These are phyloP conservation scores for Selene dorsalis DNA, from an alignment of 2,797 vertebrate species.

Conservation along the genomic window DNA sequence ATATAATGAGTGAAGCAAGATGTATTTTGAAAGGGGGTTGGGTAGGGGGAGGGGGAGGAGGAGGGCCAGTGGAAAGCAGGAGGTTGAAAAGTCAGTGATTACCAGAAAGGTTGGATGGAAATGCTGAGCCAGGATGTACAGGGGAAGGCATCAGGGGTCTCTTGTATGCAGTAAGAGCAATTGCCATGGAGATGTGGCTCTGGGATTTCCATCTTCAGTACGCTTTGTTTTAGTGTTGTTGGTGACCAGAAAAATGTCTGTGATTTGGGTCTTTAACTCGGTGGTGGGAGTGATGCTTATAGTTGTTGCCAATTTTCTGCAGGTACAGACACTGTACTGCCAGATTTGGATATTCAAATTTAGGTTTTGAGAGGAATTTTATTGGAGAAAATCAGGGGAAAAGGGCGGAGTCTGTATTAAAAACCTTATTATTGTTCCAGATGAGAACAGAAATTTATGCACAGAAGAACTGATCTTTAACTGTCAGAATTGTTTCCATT, in stretches of 20 bases:
- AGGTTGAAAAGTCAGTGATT: background rate
- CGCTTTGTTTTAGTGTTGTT: background rate
- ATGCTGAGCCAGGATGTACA: too few species aligned
- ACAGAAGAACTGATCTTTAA: too few species aligned
- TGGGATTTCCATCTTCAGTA: too few species aligned
- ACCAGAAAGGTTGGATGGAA: background rate
- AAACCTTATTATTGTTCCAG: background rate
- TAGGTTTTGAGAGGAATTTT: too few species aligned
- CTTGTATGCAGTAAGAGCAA: background rate
- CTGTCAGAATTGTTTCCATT: too few species aligned
- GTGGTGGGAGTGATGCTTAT: too few species aligned
- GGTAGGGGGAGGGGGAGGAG: background rate
- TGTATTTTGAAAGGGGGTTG: background rate
- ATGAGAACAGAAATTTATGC: background rate
- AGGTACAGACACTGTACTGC: background rate
- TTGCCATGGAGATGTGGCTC: background rate
- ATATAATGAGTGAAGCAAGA: background rate
- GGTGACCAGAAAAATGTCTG: background rate
- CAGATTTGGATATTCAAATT: too few species aligned
- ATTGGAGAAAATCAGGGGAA: too few species aligned
- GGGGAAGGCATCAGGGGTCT: background rate
- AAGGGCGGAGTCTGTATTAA: background rate
- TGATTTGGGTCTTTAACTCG: too few species aligned
- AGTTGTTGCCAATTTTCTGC: too few species aligned
- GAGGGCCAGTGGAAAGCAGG: background rate